phyloP scores from a whole-genome alignment of 1,140 invertebrate species.

The Drosophila pseudoobscura region DNA sequence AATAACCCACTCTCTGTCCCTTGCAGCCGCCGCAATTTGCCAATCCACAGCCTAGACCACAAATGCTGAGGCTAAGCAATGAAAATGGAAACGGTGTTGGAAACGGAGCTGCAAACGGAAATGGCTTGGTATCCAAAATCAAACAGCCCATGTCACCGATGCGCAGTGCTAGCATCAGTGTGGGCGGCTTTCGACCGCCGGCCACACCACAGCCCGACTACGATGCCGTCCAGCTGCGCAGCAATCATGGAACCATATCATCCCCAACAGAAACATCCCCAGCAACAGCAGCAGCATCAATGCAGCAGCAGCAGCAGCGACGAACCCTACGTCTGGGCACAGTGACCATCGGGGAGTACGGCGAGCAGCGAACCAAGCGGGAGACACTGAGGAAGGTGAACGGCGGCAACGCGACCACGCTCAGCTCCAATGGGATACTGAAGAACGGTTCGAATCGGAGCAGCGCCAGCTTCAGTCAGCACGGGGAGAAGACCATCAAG shows the following conservation, averaged over 20 bases:
- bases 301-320: slow-evolving; percentile 47
- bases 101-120: slow-evolving; percentile 11
- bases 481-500: slow-evolving; percentile 73
- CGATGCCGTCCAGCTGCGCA: slow-evolving; percentile 60
- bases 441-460: slow-evolving; percentile 70
- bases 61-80: slow-evolving; percentile 38
- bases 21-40: slow-evolving; percentile 83
- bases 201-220: slow-evolving; percentile 87
- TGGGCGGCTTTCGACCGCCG: slow-evolving; percentile 62
- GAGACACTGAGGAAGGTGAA: slow-evolving; percentile 82
- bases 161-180: slow-evolving; percentile 58
- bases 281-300: slow-evolving; percentile 66
- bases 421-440: slow-evolving; percentile 65
- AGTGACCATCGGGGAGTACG: slow-evolving; percentile 89
- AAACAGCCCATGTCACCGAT: slow-evolving; percentile 56
- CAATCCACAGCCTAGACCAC: slow-evolving; percentile 54
- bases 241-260: slow-evolving; percentile 43
- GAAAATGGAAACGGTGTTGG: slow-evolving; percentile 18
- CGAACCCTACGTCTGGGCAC: slow-evolving; percentile 84
- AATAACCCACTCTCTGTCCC: background rate
- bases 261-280: background rate
- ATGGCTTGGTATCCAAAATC: slow-evolving; percentile 28
- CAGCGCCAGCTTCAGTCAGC: slow-evolving; percentile 59
- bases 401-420: slow-evolving; percentile 7
- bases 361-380: slow-evolving; percentile 82